Base-by-base conservation (phyloP, 2,888 invertebrate species). In the Agriopis aurantiaria region DNA sequence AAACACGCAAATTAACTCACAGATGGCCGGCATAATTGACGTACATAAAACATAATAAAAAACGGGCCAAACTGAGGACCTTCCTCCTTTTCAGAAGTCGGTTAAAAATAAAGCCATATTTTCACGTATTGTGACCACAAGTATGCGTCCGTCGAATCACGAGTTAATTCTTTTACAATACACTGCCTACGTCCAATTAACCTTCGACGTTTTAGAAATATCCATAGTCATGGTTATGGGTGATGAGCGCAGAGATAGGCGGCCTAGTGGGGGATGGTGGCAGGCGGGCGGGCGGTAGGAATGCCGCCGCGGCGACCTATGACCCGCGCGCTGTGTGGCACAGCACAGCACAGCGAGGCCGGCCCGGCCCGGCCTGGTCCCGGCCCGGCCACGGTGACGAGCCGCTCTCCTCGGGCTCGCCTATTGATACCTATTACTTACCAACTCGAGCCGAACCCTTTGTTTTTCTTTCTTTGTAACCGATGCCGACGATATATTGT, bases 181-280 rank as follows among this genome's bases (percentile, higher is more conserved):
- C 88, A 81, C 86, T 87, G 88, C 84, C 85, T 87, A 87, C 88
- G 90, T 92, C 91, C 93, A 92, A 93, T 92, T 93, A 93, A 92
- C 92, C 91, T 92, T 89, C 87, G 88, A 85, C 85, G 91, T 87
- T 88, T 90, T 86, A 88, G 82, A 91, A 91, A 89, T 90, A 86
- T 87, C 85, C 88, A 85, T 78, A 90, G 91, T 92, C 92, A 92
- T 90, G 85, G 88, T 91, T 87, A 86, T 84, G 80, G 82, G 88
- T 88, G 83, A 87, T 88, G 80, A 82, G 84, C 72, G 74, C 75
- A 75, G 80, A 78, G 80, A 75, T 73, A 82, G 70, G 77, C 88
- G 81, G 72, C 8, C 78, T 61, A 17, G 71, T 67, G 78, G 10
- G 17, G 51, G n/a, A 0, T 3, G 33, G 5, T 9, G 51, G 49